Evolutionary conservation across 1,140 invertebrate species (phyloP).

Genomic region (Drosophila truncata): DNA sequence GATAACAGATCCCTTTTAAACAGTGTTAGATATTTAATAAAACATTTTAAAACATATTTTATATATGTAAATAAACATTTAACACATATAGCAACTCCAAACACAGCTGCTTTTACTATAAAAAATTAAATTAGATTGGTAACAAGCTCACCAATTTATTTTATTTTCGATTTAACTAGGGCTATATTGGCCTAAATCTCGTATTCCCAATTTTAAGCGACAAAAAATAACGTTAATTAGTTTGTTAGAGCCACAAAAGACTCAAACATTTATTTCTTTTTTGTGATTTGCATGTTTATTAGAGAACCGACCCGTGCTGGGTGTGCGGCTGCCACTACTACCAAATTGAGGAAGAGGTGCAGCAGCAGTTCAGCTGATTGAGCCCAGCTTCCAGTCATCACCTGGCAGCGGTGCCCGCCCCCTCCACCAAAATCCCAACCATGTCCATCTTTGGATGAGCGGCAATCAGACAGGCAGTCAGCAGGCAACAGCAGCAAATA

Average conservation of each 20-base stretch:
- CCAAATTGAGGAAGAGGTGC: slow-evolving; percentile 73
- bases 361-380: slow-evolving; percentile 32
- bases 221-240: slow-evolving; percentile 55
- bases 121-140: not conserved
- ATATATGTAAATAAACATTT: not conserved
- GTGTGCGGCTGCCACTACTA: slow-evolving; percentile 41
- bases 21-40: not conserved
- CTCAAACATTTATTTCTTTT: slow-evolving; percentile 19
- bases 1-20: not conserved
- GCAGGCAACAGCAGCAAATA: slow-evolving; percentile 35
- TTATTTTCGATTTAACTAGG: no score
- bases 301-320: slow-evolving; percentile 34
- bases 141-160: not conserved
- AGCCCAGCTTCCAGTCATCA: slow-evolving; percentile 40
- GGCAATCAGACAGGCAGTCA: slow-evolving; percentile 43
- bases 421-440: slow-evolving; percentile 26
- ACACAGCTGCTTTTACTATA: not conserved
- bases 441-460: slow-evolving; percentile 66
- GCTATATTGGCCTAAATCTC: not conserved
- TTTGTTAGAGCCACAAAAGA: slow-evolving; percentile 53
- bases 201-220: not conserved
- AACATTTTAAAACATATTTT: not conserved
- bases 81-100: not conserved
- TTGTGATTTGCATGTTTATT: slow-evolving; percentile 52
- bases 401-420: slow-evolving; percentile 16